Base-by-base conservation (phyloP, 2,888 invertebrate genomes). In the Drosophila yooni region DNA sequence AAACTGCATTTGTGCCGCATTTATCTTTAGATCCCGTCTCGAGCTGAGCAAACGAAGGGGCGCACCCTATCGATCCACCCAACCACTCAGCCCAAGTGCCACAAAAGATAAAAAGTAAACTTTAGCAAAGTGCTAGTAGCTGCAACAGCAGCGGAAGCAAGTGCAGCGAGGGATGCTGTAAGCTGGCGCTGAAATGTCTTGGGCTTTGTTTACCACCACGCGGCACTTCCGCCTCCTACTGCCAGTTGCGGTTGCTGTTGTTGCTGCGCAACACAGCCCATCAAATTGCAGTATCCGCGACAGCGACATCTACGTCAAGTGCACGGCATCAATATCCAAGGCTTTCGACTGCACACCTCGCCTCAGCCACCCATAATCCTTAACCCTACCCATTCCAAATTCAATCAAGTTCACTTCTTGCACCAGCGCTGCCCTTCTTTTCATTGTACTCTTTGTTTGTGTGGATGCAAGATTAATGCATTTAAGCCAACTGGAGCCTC, bases 1-100 rank as follows among this genome's bases (percentile, higher is more conserved):
- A 88, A 88, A 82, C 88, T 88, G 83, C 88, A 88, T 87, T 85
- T 85, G 88, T 85, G 87, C 88, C 85, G 81, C 85, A 88, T 85
- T 85, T 85, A 88, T 85, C 85, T 82, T 72, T 67, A 69, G 83
- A 48, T 52, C 40, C 59, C 43, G 64, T 52, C 51, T 46, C 62
- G 31, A 64, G 70, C 75, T 63, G 57, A 60, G 43, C 51, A 59
- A 51, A 51, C 38, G 21, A 40, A n/a, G 15, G 21, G 36, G 34
- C 29, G 46, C 53, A 43, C 63, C 75, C 62, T 50, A 50, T 46
- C 61, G 43, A n/a, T 21, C 59, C 58, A 25, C 52, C 53, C 43
- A 63, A n/a, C 43, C 69, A 56, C 51, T 58, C 70, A 70, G 61
- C 73, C 76, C 71, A 74, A 85, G 85, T 76, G 76, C 72, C 76